These are phyloP conservation scores for Lycia hirtaria DNA, from an alignment of 2,888 invertebrate genomes.

Conservation along the genomic window DNA sequence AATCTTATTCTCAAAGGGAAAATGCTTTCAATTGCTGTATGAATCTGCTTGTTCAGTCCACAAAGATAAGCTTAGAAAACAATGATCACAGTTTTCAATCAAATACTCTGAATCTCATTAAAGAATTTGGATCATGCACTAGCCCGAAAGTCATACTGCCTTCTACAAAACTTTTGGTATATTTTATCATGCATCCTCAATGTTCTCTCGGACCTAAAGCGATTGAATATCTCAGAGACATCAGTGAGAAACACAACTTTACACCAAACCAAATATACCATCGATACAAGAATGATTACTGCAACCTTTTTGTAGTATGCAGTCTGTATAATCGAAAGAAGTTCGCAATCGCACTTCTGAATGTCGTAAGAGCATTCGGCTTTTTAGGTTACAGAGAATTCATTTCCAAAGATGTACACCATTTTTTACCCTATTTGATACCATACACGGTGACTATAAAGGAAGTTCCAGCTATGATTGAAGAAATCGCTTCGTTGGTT, in stretches of 20 bases:
- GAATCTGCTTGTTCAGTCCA: slow-evolving; percentile 72
- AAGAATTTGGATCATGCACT: slow-evolving; percentile 74
- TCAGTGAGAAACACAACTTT: slow-evolving; percentile 82
- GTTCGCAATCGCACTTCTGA: slow-evolving; percentile 85
- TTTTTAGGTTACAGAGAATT: slow-evolving; percentile 89
- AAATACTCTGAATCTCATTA: slow-evolving; percentile 81
- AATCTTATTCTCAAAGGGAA: slow-evolving; percentile 63
- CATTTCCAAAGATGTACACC: slow-evolving; percentile 88
- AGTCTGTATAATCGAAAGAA: slow-evolving; percentile 85
- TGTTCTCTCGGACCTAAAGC: slow-evolving; percentile 85
- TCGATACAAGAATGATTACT: slow-evolving; percentile 87
- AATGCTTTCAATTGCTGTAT: slow-evolving; percentile 67
- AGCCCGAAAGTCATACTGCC: slow-evolving; percentile 72
- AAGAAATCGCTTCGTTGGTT: slow-evolving; percentile 86
- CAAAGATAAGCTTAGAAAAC: slow-evolving; percentile 77
- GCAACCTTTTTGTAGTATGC: slow-evolving; percentile 85
- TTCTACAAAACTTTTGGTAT: slow-evolving; percentile 82
- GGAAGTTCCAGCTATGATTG: slow-evolving; percentile 86
- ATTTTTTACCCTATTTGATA: slow-evolving; percentile 88
- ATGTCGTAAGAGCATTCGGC: slow-evolving; percentile 88
- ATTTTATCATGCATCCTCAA: slow-evolving; percentile 87
- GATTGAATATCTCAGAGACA: slow-evolving; percentile 82
- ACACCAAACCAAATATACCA: slow-evolving; percentile 86
- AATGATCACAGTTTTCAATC: slow-evolving; percentile 83
- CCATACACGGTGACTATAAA: slow-evolving; percentile 85